Conservation (phyloP, 2,888 invertebrate species). For the Cephonodes hylas region DNA sequence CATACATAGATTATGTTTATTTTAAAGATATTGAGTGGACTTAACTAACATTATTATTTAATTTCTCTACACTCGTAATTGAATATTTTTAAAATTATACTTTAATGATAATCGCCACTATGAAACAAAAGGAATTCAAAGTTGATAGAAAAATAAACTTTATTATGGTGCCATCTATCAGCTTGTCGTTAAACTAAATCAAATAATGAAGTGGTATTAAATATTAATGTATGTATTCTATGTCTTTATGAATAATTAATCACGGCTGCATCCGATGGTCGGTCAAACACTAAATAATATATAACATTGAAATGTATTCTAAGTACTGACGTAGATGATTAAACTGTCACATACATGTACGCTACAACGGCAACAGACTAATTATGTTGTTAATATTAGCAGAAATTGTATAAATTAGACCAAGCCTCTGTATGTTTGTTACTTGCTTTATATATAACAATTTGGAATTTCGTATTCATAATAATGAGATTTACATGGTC, state of each 20-base stretch:
- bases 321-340: constrained; percentile 12
- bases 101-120: too few relatives aligned
- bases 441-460: too few relatives aligned
- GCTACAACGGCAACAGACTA: neutral
- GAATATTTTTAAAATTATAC: too few relatives aligned
- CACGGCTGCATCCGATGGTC: neutral
- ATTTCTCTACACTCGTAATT: too few relatives aligned
- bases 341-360: neutral
- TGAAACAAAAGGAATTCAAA: too few relatives aligned
- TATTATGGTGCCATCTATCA: neutral
- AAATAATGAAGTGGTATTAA: neutral
- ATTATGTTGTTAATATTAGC: constrained; percentile 1
- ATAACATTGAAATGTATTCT: neutral
- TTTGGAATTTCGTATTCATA: too few relatives aligned
- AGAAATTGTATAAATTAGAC: neutral
- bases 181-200: too few relatives aligned
- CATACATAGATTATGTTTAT: too few relatives aligned
- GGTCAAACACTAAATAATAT: neutral
- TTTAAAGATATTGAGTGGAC: too few relatives aligned
- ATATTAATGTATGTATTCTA: neutral
- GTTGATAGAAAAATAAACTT: too few relatives aligned
- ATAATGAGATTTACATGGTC: too few relatives aligned
- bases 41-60: too few relatives aligned
- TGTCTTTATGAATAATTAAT: neutral
- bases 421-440: neutral